phyloP scores from a whole-genome alignment of 2,797 vertebrate genomes.

The Melanotaenia parkinsoni region DNA sequence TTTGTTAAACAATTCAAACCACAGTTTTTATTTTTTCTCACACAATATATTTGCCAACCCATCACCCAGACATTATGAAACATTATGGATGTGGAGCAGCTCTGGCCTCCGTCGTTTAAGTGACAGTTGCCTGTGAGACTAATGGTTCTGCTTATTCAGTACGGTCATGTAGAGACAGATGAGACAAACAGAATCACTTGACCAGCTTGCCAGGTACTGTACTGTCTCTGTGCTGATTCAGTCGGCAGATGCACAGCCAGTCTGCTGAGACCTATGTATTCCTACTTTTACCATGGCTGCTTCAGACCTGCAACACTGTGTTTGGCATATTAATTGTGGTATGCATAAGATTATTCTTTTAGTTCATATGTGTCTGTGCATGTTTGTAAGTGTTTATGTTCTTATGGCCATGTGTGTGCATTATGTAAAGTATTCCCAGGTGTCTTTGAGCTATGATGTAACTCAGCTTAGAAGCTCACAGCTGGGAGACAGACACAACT shows the following conservation, averaged over 20 bases:
- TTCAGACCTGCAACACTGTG: slow-evolving; percentile 37
- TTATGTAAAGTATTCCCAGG: slow-evolving; percentile 61
- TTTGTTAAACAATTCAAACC: background rate
- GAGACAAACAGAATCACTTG: slow-evolving; percentile 72
- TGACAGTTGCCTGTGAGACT: slow-evolving; percentile 55
- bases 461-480: slow-evolving; percentile 56
- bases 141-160: slow-evolving; percentile 61
- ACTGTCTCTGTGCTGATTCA: slow-evolving; percentile 62
- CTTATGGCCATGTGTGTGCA: slow-evolving; percentile 14
- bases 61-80: slow-evolving; percentile 41
- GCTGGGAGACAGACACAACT: slow-evolving; percentile 59
- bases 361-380: slow-evolving; percentile 4
- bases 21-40: slow-evolving; percentile 5
- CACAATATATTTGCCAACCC: slow-evolving; percentile 13
- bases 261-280: slow-evolving; percentile 56
- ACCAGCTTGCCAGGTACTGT: slow-evolving; percentile 56
- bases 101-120: slow-evolving; percentile 37
- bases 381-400: slow-evolving; percentile 18
- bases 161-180: slow-evolving; percentile 64
- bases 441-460: slow-evolving; percentile 61
- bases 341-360: slow-evolving; percentile 16
- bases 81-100: slow-evolving; percentile 35
- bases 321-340: slow-evolving; percentile 15
- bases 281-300: slow-evolving; percentile 52
- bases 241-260: slow-evolving; percentile 64